Evolutionary conservation across 2,888 invertebrate genomes (phyloP), one percentile per base, ranked within the genome.

Genomic region (Eurytoma californica): DNA sequence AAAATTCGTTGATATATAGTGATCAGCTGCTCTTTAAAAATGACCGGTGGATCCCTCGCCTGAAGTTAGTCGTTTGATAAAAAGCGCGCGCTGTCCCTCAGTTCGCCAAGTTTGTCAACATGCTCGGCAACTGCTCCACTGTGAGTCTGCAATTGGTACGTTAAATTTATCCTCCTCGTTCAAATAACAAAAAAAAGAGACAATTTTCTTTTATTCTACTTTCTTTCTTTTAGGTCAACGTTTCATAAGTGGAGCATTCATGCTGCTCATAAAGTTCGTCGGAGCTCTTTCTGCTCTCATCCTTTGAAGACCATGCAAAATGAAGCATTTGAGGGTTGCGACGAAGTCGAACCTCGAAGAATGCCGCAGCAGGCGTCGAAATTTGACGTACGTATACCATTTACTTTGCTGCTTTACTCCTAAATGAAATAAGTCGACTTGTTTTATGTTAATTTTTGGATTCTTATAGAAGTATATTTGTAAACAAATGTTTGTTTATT

Each of bases 331-430:
- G 75, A 13, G 20, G 68, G 3, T 14, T 24, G 55, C 39, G 87
- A 88, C 30, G 88, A 88, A 80, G 84, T 87, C 72, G 87, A 88
- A 74, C 88, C 88, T 16, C 85, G 88, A 83, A 80, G 69, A 72
- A 83, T 83, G 69, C 88, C 88, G 0, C 84, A 83, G 80, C 87
- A 83, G 49, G 80, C 85, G 39, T 58, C 85, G 12, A 84, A 83
- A 58, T 69, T 82, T 53, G 84, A 86, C 58, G 87, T 87, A 83
- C 85, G 82, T 81, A 77, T n/a, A 47, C 24, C 18, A 14, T 30
- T 1, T 69, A 28, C 24, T 80, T 9, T 9, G 7, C 7, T 39
- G 9, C 9, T 39, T 39, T 39, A 0, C 5, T 39, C 39, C 9
- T 9, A 9, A 9, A 9, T 39, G 39, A 39, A 39, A 7, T 39